These are phyloP conservation scores for Coleophora flavipennella DNA, from an alignment of 2,888 invertebrate species.

Conservation along the genomic window DNA sequence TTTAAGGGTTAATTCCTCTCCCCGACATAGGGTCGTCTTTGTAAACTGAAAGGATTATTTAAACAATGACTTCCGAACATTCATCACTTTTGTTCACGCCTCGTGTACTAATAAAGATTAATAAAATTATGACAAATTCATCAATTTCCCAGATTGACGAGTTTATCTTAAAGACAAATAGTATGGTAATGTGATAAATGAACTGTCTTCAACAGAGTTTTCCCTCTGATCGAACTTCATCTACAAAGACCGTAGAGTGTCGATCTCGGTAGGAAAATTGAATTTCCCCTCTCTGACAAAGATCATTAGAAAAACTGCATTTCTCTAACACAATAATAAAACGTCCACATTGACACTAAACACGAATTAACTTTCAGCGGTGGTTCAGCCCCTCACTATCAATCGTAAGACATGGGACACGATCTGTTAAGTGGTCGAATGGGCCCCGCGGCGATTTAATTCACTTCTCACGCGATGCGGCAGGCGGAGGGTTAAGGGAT, in stretches of 20 bases:
- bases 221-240: too few species aligned
- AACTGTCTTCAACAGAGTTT: too few species aligned
- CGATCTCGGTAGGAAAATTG: constrained; percentile 4
- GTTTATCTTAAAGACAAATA: constrained; percentile 3
- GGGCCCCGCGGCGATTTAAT: constrained; percentile 60
- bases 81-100: constrained; percentile 55
- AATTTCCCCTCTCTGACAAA: too few species aligned
- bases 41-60: constrained; percentile 59
- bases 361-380: constrained; percentile 66
- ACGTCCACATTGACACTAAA: constrained; percentile 61
- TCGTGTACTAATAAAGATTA: constrained; percentile 43
- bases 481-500: constrained; percentile 58
- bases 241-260: too few species aligned
- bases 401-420: constrained; percentile 58
- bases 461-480: constrained; percentile 64
- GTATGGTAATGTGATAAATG: too few species aligned
- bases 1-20: constrained; percentile 50
- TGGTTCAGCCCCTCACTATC: constrained; percentile 50
- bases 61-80: constrained; percentile 56
- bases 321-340: constrained; percentile 51
- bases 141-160: constrained; percentile 15
- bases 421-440: constrained; percentile 60
- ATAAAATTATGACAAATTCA: constrained; percentile 40
- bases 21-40: constrained; percentile 54
- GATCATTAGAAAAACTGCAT: constrained; percentile 39